A percentile compares a stretch with the other conserved stretches of the same genome.
phyloP scores from a whole-genome alignment of 2,797 vertebrate genomes.

The Botia kubotai region DNA sequence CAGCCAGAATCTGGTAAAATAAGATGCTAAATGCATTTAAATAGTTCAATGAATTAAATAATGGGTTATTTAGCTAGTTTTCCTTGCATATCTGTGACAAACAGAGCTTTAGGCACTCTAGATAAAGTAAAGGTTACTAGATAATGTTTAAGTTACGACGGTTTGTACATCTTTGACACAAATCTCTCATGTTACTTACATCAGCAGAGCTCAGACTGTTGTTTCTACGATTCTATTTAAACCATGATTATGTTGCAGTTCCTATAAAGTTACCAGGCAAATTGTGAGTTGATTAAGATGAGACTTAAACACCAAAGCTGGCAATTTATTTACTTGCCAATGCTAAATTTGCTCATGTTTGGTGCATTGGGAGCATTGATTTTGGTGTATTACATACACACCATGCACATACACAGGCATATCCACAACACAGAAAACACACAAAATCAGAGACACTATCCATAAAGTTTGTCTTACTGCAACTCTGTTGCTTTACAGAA shows the following conservation, averaged over 20 bases:
- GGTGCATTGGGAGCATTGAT: neutral
- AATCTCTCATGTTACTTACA: neutral
- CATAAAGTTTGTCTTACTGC: neutral
- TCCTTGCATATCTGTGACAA: neutral
- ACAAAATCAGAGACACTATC: neutral
- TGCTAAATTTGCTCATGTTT: neutral
- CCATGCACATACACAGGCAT: no score
- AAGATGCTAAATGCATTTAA: no score
- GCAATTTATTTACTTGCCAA: neutral
- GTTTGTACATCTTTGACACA: neutral
- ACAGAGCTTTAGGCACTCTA: neutral
- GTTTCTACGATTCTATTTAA: neutral
- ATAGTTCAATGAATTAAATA: no score
- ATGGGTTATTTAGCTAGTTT: neutral
- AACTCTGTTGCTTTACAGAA: neutral
- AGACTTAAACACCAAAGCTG: neutral
- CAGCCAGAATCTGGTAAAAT: no score
- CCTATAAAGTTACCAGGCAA: neutral
- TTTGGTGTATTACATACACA: neutral
- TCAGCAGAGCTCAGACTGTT: neutral
- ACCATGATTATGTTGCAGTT: no score
- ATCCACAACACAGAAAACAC: neutral
- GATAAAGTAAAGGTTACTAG: neutral
- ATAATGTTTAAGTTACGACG: neutral
- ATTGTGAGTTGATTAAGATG: neutral